These are phyloP conservation scores for Amblyjoppa proteus DNA, from an alignment of 2,888 invertebrate species.

Conservation along the genomic window DNA sequence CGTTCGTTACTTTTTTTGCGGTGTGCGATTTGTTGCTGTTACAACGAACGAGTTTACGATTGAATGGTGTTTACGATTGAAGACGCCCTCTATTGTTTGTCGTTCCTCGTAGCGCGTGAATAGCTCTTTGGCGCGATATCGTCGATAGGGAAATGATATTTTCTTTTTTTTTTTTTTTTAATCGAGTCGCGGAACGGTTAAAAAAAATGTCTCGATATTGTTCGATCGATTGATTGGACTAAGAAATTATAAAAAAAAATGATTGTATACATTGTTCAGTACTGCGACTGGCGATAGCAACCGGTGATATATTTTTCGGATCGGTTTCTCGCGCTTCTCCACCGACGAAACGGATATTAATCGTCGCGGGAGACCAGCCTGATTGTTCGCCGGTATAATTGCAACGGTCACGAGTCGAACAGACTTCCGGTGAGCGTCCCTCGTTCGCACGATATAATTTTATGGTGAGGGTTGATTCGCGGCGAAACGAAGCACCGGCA, in stretches of 20 bases:
- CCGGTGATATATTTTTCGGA: neutral
- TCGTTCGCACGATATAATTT: conserved; percentile 46
- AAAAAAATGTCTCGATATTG: neutral
- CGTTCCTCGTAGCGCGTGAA: neutral
- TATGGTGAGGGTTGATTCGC: conserved; percentile 46
- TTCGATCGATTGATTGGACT: neutral
- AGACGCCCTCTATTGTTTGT: neutral
- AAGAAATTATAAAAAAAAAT: neutral
- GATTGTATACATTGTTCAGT: no score
- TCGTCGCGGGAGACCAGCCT: neutral
- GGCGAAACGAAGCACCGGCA: neutral
- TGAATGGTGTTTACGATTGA: no score
- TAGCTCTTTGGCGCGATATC: neutral
- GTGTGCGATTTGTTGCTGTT: no score
- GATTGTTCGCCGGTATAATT: conserved; percentile 61
- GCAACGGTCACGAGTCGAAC: conserved; percentile 46
- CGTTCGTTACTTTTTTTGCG: no score
- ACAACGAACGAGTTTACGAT: no score
- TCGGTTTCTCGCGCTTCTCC: neutral
- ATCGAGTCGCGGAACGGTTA: neutral
- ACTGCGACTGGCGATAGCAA: neutral
- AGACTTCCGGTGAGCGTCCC: conserved; percentile 40
- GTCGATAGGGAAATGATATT: neutral
- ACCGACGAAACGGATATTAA: conserved; percentile 3
- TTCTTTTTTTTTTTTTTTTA: neutral